These are phyloP conservation scores for Xiphophorus maculatus DNA, from an alignment of 2,113 vertebrate species.

Conservation along the genomic window DNA sequence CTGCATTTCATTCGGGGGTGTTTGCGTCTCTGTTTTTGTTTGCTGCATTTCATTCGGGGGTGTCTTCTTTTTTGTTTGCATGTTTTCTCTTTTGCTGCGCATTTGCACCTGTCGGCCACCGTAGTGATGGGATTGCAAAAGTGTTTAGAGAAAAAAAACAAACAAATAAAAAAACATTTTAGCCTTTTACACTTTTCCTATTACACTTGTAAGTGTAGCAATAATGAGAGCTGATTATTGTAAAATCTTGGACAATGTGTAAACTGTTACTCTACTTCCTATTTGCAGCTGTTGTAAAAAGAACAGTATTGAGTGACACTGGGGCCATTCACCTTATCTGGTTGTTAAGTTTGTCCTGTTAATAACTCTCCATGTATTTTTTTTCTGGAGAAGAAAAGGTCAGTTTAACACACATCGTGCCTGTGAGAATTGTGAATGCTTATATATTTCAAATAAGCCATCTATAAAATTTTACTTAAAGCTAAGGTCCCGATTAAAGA, in stretches of 20 bases:
- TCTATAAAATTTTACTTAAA: background rate
- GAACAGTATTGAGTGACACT: constrained; percentile 15
- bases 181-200: background rate
- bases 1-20: too few relatives aligned
- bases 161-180: background rate
- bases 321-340: constrained; percentile 42
- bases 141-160: background rate
- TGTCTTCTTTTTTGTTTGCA: too few relatives aligned
- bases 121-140: background rate
- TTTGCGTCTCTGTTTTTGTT: too few relatives aligned
- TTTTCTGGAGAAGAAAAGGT: background rate
- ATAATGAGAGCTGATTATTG: background rate
- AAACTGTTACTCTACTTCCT: constrained; percentile 10
- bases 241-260: background rate
- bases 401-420: background rate
- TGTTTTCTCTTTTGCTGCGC: too few relatives aligned
- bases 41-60: too few relatives aligned
- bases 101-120: too few relatives aligned
- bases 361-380: background rate
- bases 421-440: background rate
- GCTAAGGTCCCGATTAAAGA: background rate
- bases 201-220: background rate
- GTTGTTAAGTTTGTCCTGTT: background rate
- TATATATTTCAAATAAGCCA: background rate
- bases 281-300: background rate